A percentile compares a stretch with the other conserved stretches of the same genome.
These are phyloP conservation scores for Dasysyrphus tricinctus DNA, from an alignment of 2,888 invertebrate genomes.

Conservation along the genomic window DNA sequence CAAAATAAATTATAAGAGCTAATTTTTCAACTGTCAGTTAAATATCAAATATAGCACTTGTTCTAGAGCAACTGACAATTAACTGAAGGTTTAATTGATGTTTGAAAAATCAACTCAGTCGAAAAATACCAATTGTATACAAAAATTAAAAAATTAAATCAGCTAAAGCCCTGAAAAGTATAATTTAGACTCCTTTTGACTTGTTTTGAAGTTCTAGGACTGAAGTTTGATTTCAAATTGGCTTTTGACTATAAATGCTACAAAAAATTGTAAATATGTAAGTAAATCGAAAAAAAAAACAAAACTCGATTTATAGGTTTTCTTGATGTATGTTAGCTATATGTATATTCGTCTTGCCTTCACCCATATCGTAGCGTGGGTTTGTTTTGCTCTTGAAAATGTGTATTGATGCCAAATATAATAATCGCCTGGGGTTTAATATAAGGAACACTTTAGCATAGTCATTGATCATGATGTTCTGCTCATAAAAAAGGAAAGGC, in stretches of 20 bases:
- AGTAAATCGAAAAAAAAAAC: constrained; percentile 16
- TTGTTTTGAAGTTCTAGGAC: no score
- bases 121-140: no score
- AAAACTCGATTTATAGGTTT: constrained; percentile 46
- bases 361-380: constrained; percentile 33
- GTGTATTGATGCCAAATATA: constrained; percentile 35
- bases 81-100: no score
- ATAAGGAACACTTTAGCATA: constrained; percentile 27
- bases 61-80: no score
- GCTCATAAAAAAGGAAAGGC: neutral
- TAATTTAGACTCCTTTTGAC: no score
- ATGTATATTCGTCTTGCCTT: constrained; percentile 57
- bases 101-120: no score
- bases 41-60: no score
- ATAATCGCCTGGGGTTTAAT: constrained; percentile 31
- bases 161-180: no score
- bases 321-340: neutral
- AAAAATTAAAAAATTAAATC: no score
- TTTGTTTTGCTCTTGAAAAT: constrained; percentile 39
- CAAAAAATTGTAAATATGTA: no score
- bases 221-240: neutral
- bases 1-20: no score
- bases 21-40: no score
- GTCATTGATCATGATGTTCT: constrained; percentile 21
- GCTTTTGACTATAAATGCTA: neutral